Percentiles rank a stretch among this genome's conserved stretches.
These are phyloP conservation scores for Tribolium freemani DNA, from an alignment of 2,888 invertebrate genomes.

Conservation along the genomic window DNA sequence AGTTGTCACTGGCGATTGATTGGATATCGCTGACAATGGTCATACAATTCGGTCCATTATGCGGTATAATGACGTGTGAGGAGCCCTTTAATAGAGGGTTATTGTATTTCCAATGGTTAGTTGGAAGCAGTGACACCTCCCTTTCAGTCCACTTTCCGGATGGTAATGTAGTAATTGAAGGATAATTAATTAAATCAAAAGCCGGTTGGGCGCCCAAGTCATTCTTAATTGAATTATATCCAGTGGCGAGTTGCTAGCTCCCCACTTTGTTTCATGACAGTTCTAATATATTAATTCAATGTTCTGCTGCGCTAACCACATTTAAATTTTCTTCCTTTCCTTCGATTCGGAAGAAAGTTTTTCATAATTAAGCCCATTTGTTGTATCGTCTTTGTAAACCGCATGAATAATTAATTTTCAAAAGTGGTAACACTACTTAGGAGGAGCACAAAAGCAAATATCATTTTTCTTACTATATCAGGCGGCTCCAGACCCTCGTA, in stretches of 20 bases:
- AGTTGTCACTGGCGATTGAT: not conserved
- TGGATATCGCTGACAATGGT: slow-evolving; percentile 15
- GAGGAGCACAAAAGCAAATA: not conserved
- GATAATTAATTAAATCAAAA: slow-evolving; percentile 64
- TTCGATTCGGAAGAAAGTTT: slow-evolving; percentile 19
- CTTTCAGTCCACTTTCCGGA: slow-evolving; percentile 53
- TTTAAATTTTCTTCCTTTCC: slow-evolving; percentile 31
- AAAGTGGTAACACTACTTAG: slow-evolving; percentile 10
- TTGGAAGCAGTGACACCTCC: slow-evolving; percentile 44
- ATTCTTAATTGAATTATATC: slow-evolving; percentile 59
- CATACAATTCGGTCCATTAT: slow-evolving; percentile 29
- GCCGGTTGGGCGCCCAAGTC: slow-evolving; percentile 56
- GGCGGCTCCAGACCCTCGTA: too few species aligned
- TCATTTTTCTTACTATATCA: not conserved
- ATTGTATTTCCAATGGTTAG: slow-evolving; percentile 47
- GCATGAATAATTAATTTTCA: slow-evolving; percentile 3
- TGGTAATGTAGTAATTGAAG: slow-evolving; percentile 63
- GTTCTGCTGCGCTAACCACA: slow-evolving; percentile 41
- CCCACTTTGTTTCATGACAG: slow-evolving; percentile 52
- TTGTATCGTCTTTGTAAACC: slow-evolving; percentile 3
- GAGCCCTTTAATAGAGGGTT: slow-evolving; percentile 46
- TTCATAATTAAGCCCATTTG: slow-evolving; percentile 6
- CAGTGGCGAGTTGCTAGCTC: slow-evolving; percentile 50
- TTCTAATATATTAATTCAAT: slow-evolving; percentile 54
- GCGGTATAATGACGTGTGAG: slow-evolving; percentile 25